phyloP scores from a whole-genome alignment of 2,113 vertebrate genomes.

The Notiomystis cincta region DNA sequence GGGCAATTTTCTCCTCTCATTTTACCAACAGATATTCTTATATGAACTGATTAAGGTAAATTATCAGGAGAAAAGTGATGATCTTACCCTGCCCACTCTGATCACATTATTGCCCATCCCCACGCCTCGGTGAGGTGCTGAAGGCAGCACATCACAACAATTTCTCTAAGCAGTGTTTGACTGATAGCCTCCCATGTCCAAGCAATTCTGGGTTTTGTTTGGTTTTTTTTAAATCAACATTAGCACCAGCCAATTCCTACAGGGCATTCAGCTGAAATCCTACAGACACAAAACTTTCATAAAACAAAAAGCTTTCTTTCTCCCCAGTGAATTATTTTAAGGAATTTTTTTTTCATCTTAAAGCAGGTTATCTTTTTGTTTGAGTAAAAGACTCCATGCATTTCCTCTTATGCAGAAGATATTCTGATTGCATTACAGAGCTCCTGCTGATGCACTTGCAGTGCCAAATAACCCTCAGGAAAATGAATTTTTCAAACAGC shows the following conservation, averaged over 20 bases:
- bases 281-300: neutral
- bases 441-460: neutral
- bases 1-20: neutral
- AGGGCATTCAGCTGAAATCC: neutral
- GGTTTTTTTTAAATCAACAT: neutral
- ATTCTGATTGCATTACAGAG: neutral
- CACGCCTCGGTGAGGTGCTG: rapidly evolving
- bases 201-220: neutral
- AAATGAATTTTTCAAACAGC: neutral
- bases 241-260: neutral
- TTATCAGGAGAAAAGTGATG: neutral
- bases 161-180: neutral
- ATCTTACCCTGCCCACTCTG: neutral
- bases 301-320: neutral
- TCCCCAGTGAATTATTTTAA: neutral
- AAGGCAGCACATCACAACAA: neutral
- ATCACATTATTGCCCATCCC: neutral
- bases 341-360: neutral
- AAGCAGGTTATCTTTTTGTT: neutral
- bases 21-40: neutral
- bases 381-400: neutral
- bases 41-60: neutral
- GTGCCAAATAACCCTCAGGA: neutral
- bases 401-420: neutral
- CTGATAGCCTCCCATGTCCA: neutral